These are phyloP conservation scores for Lucilia cuprina DNA, from an alignment of 1,140 invertebrate species.

Conservation along the genomic window DNA sequence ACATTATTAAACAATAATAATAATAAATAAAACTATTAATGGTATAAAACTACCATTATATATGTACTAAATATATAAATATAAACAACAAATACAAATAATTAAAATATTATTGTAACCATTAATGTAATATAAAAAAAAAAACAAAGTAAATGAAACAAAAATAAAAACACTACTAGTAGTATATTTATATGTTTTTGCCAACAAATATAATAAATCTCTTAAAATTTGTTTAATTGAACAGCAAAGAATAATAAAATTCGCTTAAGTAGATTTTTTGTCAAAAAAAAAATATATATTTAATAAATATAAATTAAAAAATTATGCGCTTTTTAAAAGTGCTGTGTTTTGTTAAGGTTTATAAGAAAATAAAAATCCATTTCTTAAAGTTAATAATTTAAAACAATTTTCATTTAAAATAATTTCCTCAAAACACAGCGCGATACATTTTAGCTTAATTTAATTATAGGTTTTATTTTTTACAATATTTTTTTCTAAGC, in stretches of 20 bases:
- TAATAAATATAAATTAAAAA: neutral
- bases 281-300: neutral
- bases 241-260: neutral
- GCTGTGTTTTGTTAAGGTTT: no score
- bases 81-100: slow-evolving; percentile 22
- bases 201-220: neutral
- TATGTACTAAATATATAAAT: neutral
- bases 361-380: no score
- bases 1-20: slow-evolving; percentile 25
- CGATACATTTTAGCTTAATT: neutral
- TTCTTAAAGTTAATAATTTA: neutral
- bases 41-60: neutral
- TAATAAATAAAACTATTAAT: neutral
- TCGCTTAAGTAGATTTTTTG: neutral
- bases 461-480: neutral
- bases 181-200: neutral
- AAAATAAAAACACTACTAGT: no score
- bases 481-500: neutral
- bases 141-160: neutral
- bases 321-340: neutral
- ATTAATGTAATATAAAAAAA: neutral
- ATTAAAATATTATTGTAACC: slow-evolving; percentile 1
- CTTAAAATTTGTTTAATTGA: neutral
- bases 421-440: neutral
- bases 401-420: neutral